Conservation (phyloP, 2,888 invertebrate genomes). For the Chydorus sphaericus region DNA sequence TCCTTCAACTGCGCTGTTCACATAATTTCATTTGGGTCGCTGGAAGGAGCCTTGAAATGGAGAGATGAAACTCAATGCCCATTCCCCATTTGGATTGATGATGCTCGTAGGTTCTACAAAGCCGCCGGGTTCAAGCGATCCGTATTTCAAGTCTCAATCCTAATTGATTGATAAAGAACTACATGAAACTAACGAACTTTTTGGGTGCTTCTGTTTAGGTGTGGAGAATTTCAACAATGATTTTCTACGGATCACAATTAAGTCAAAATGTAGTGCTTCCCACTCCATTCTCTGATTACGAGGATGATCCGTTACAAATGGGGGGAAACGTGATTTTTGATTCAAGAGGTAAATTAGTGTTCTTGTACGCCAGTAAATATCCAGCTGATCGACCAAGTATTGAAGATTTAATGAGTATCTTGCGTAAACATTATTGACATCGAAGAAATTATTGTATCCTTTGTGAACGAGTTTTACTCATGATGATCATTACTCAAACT, state of each 20-base stretch:
- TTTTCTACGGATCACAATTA: constrained; percentile 19
- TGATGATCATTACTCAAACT: background rate
- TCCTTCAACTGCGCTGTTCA: constrained; percentile 20
- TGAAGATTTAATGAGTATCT: background rate
- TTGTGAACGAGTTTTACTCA: background rate
- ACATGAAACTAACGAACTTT: background rate
- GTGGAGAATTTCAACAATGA: constrained; percentile 18
- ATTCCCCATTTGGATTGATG: constrained; percentile 21
- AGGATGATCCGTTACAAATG: constrained; percentile 23
- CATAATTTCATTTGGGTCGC: constrained; percentile 22
- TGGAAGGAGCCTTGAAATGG: constrained; percentile 22
- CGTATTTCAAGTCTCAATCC: constrained; percentile 16
- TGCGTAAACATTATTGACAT: background rate
- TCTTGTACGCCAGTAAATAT: constrained; percentile 18
- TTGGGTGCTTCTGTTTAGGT: no score
- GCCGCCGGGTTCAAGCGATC: constrained; percentile 20
- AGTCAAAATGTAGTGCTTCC: constrained; percentile 17
- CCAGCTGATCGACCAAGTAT: constrained; percentile 20
- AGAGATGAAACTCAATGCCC: constrained; percentile 20
- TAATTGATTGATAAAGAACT: background rate
- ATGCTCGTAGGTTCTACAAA: constrained; percentile 19
- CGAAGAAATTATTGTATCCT: background rate
- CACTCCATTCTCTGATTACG: constrained; percentile 17
- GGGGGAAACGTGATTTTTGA: constrained; percentile 22
- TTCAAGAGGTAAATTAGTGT: constrained; percentile 14